A percentile compares a stretch with the other conserved stretches of the same genome.
These are phyloP conservation scores for Mayetiola destructor DNA, from an alignment of 2,888 invertebrate species.

Conservation along the genomic window DNA sequence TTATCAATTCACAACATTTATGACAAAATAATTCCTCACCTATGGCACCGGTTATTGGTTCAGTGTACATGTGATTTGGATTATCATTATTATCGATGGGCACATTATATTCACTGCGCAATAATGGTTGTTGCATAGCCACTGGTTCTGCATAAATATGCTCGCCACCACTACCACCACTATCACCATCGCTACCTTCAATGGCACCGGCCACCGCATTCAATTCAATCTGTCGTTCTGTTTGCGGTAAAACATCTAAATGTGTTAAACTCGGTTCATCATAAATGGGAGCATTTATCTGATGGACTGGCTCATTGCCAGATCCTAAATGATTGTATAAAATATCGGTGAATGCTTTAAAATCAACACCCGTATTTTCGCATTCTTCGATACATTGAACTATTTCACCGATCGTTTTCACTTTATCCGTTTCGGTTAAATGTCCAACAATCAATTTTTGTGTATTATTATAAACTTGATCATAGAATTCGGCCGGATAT, in stretches of 20 bases:
- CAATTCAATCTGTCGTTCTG: background rate
- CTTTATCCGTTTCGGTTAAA: conserved; percentile 25
- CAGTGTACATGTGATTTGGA: conserved; percentile 26
- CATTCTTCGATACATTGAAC: conserved; percentile 24
- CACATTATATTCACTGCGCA: conserved; percentile 27
- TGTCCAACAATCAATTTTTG: conserved; percentile 23
- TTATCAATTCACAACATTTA: conserved; percentile 6
- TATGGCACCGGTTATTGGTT: conserved; percentile 24
- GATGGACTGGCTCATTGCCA: conserved; percentile 13
- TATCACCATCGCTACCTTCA: background rate
- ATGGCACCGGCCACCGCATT: background rate
- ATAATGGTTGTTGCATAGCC: conserved; percentile 26
- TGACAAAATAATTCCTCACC: conserved; percentile 15
- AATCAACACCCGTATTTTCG: conserved; percentile 24
- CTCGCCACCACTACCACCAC: conserved; percentile 21
- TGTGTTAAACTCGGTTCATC: conserved; percentile 23
- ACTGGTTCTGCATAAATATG: conserved; percentile 30
- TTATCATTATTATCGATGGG: conserved; percentile 26
- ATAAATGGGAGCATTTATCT: conserved; percentile 25
- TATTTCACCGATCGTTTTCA: conserved; percentile 26
- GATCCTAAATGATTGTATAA: conserved; percentile 25
- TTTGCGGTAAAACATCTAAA: background rate
- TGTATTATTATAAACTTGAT: conserved; percentile 23
- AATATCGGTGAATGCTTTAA: conserved; percentile 26
- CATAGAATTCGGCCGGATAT: conserved; percentile 25